Percentiles rank a stretch among this genome's conserved stretches.
Evolutionary conservation across 2,113 vertebrate genomes (phyloP).

Genomic region (Pedetes capensis): DNA sequence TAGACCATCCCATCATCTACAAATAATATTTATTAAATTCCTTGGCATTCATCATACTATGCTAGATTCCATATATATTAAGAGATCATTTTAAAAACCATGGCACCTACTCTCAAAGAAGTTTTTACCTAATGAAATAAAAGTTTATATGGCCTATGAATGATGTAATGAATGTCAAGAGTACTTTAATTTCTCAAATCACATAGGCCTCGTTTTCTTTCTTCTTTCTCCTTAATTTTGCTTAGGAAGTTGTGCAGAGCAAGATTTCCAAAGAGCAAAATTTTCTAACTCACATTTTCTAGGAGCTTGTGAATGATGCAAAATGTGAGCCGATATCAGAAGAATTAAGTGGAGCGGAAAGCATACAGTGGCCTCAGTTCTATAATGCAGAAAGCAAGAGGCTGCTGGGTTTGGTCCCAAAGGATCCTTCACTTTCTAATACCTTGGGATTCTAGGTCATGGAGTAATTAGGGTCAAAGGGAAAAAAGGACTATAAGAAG

Average conservation of each 20-base stretch:
- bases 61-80: not conserved
- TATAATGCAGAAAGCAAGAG: conserved; percentile 19
- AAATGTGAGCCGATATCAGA: conserved; percentile 7
- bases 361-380: conserved; percentile 14
- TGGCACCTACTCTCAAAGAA: not conserved
- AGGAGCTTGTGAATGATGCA: conserved; percentile 42
- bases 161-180: not conserved
- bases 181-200: not conserved
- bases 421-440: conserved; percentile 32
- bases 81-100: conserved; percentile 29
- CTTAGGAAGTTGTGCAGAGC: not conserved
- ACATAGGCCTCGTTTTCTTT: not conserved
- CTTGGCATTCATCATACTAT: conserved; percentile 46
- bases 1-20: conserved; percentile 33
- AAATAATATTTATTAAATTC: conserved; percentile 64
- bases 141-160: not conserved
- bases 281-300: conserved; percentile 36
- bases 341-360: conserved; percentile 47
- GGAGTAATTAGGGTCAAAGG: conserved; percentile 22
- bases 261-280: conserved; percentile 1
- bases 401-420: conserved; percentile 29
- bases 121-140: conserved; percentile 42
- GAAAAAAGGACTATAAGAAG: not conserved
- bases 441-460: conserved; percentile 46
- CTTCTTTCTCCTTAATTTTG: not conserved